Percentiles rank a stretch among this genome's conserved stretches.
Evolutionary conservation across 2,113 vertebrate genomes (phyloP).

Genomic region (Cyphotilapia sp.): DNA sequence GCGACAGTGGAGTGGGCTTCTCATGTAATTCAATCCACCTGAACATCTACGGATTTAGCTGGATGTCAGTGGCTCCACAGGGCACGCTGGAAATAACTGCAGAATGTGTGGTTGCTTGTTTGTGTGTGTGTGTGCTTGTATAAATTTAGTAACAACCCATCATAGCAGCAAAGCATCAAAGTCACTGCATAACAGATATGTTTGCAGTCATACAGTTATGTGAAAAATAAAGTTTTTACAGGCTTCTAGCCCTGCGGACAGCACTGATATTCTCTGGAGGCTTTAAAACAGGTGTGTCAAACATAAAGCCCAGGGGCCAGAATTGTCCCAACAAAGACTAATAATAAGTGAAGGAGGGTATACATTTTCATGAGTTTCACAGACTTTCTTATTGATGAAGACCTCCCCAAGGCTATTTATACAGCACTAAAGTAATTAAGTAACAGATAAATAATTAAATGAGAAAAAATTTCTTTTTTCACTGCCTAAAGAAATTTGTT

Average conservation of each 20-base stretch:
- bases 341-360: background rate
- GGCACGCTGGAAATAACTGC: conserved; percentile 50
- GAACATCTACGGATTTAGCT: conserved; percentile 29
- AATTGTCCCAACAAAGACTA: background rate
- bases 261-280: rapidly evolving
- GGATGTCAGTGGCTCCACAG: background rate
- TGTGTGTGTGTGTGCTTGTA: background rate
- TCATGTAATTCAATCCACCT: conserved; percentile 53
- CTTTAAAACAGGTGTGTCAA: background rate
- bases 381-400: background rate
- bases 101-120: background rate
- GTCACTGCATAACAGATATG: background rate
- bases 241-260: background rate
- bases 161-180: background rate
- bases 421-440: background rate
- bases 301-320: background rate
- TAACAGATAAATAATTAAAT: background rate
- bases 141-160: conserved; percentile 64
- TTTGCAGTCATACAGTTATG: background rate
- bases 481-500: background rate
- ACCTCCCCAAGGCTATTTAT: background rate
- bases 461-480: rapidly evolving
- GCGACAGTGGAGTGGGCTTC: background rate
- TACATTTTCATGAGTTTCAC: background rate
- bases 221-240: background rate